These are phyloP conservation scores for Biston stratarius DNA, from an alignment of 2,888 invertebrate species.

Conservation along the genomic window DNA sequence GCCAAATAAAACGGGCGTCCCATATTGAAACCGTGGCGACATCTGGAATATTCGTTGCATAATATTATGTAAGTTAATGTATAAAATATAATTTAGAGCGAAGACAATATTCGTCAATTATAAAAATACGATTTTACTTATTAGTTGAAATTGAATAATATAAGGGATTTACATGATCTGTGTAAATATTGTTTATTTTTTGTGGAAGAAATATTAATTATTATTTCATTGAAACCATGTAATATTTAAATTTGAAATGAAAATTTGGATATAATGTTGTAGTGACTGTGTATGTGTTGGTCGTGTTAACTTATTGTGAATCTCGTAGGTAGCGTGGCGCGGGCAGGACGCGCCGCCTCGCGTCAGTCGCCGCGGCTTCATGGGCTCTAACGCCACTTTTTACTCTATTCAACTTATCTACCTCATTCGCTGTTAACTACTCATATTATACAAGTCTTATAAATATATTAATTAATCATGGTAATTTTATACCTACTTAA, in stretches of 20 bases:
- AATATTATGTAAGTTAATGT: slow-evolving; percentile 59
- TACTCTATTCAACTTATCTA: slow-evolving; percentile 66
- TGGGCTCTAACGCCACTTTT: slow-evolving; percentile 52
- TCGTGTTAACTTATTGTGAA: slow-evolving; percentile 68
- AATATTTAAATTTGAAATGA: slow-evolving; percentile 35
- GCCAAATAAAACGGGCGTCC: slow-evolving; percentile 66
- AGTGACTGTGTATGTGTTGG: slow-evolving; percentile 53
- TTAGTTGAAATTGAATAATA: slow-evolving; percentile 56
- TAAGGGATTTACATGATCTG: slow-evolving; percentile 51
- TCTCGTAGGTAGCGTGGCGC: slow-evolving; percentile 64
- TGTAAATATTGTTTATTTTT: slow-evolving; percentile 59
- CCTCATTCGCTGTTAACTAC: slow-evolving; percentile 78
- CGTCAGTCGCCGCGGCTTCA: slow-evolving; percentile 70
- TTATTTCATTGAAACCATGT: slow-evolving; percentile 37
- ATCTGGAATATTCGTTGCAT: slow-evolving; percentile 55
- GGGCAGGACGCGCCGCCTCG: slow-evolving; percentile 37
- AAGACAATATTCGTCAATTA: slow-evolving; percentile 82
- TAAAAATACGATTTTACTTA: slow-evolving; percentile 66
- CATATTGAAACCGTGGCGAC: slow-evolving; percentile 71
- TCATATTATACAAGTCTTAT: slow-evolving; percentile 70
- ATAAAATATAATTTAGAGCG: slow-evolving; percentile 65
- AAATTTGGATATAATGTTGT: slow-evolving; percentile 49
- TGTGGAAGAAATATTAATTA: slow-evolving; percentile 48
- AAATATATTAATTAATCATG: slow-evolving; percentile 61
- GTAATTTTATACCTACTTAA: slow-evolving; percentile 80